Evolutionary conservation across 2,888 invertebrate species (phyloP).

Genomic region (Dryocosmus kuriphilus): DNA sequence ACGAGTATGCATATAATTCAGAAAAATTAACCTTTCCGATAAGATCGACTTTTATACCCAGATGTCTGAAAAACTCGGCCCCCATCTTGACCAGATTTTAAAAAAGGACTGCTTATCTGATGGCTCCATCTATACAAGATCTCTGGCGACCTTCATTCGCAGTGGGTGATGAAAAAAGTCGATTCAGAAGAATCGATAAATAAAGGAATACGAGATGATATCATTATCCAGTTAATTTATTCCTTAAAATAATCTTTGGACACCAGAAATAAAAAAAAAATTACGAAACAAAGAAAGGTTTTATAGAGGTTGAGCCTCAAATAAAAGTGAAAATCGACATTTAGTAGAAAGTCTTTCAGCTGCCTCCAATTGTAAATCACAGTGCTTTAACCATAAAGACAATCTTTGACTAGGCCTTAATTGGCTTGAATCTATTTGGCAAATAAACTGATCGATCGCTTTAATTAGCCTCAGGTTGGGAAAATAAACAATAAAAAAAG

Average conservation of each 20-base stretch:
- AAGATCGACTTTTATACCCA: conserved; percentile 13
- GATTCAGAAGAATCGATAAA: conserved; percentile 1
- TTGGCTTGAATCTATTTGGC: not conserved
- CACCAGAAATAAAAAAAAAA: not conserved
- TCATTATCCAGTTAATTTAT: not conserved
- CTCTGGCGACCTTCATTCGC: conserved; percentile 32
- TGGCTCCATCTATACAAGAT: conserved; percentile 24
- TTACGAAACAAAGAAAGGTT: not conserved
- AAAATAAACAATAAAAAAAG: conserved; percentile 10
- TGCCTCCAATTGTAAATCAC: not conserved
- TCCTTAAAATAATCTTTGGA: not conserved
- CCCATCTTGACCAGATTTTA: conserved; percentile 16
- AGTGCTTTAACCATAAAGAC: not conserved
- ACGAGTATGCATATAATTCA: conserved; percentile 27
- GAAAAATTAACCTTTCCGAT: conserved; percentile 30
- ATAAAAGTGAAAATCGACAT: not conserved
- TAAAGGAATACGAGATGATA: not conserved
- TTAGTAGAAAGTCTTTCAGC: not conserved
- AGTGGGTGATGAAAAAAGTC: conserved; percentile 1
- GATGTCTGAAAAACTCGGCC: conserved; percentile 10
- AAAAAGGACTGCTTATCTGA: conserved; percentile 11
- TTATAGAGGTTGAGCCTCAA: not conserved
- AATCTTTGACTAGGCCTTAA: not conserved
- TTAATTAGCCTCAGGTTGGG: not conserved
- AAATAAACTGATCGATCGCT: not conserved